Percentiles rank a stretch among this genome's conserved stretches.
Evolutionary conservation across 2,797 vertebrate species (phyloP).

Genomic region (Oryzias dopingdopingensis): DNA sequence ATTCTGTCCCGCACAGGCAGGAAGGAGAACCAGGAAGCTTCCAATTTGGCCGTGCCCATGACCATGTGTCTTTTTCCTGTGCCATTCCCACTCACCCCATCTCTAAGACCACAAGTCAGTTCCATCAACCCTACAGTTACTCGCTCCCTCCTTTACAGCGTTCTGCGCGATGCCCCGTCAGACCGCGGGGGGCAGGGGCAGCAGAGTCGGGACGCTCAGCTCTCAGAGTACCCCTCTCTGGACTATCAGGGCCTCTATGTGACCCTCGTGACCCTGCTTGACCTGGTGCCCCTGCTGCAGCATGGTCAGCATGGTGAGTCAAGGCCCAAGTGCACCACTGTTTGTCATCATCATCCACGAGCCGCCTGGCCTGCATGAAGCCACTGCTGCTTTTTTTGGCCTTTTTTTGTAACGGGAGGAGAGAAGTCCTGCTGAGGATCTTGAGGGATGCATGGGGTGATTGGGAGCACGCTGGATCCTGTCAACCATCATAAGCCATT

Average conservation of each 20-base stretch:
- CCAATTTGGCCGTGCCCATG: constrained; percentile 99
- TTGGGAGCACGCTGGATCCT: constrained; percentile 77
- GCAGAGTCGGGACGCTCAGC: constrained; percentile 99
- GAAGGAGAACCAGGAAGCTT: constrained; percentile 99
- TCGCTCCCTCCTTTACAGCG: constrained; percentile 99
- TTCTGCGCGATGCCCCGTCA: constrained; percentile 99
- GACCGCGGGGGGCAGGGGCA: constrained; percentile 93
- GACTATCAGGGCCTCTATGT: constrained; percentile 99
- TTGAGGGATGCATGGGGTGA: constrained; percentile 78
- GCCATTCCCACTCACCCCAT: constrained; percentile 99
- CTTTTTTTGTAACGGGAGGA: constrained; percentile 70
- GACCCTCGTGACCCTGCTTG: constrained; percentile 99
- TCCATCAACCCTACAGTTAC: constrained; percentile 99
- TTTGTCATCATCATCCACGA: constrained; percentile 75
- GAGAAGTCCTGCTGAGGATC: constrained; percentile 74
- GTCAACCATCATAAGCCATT: constrained; percentile 75
- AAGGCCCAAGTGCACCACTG: constrained; percentile 75
- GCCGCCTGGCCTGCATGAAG: constrained; percentile 75
- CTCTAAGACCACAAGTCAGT: constrained; percentile 99
- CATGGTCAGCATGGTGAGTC: constrained; percentile 99
- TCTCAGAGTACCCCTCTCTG: constrained; percentile 99
- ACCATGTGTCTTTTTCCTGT: constrained; percentile 99
- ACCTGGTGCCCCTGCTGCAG: constrained; percentile 99
- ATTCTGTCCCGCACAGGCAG: constrained; percentile 99
- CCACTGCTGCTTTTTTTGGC: constrained; percentile 74